Base-by-base conservation (phyloP, 1,140 invertebrate genomes). In the Cydia fagiglandana region DNA sequence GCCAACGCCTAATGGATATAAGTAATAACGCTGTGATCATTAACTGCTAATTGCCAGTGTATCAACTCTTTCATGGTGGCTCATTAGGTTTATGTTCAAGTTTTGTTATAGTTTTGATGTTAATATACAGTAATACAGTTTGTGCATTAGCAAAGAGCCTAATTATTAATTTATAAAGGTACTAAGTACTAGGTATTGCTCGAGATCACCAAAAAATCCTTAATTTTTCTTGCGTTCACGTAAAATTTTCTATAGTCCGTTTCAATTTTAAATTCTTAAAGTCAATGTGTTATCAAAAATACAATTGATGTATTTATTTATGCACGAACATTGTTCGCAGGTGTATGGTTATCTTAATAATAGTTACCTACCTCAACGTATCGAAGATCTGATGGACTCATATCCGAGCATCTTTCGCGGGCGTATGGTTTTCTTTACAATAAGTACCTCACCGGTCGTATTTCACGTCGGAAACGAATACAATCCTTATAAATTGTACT, bases 401-500 rank as follows among this genome's bases (percentile, higher is more conserved):
- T 0, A 3, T 50, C 13, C 47, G 3, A 50, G n/a, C 53, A 56
- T 17, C 15, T 56, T 56, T 56, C 53, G 53, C 53, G 5, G 53
- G 10, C n/a, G 53, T 61, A 61, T 61, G 20, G 17, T 61, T 20
- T 24, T 61, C 56, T 15, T 50, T 15, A n/a, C 50, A 17, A n/a
- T 12, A n/a, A n/a, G n/a, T n/a, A 53, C 50, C 50, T n/a, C 50
- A 6, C 6, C 53, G 15, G n/a, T 24, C 17, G 24, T 70, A 70
- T 38, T 38, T 38, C 24, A 38, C 34, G 66, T 70, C 34, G n/a
- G n/a, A 38, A 38, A 41, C 34, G 64, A 68, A 34, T 68, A 34
- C 15, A 70, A 38, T 70, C 66, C 66, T 68, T 68, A 68, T 68
- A 70, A 70, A 70, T 34, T 70, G 66, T 66, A 66, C 28, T 70